Base-by-base conservation (phyloP, 1,140 invertebrate genomes). In the Magallana ariakensis region DNA sequence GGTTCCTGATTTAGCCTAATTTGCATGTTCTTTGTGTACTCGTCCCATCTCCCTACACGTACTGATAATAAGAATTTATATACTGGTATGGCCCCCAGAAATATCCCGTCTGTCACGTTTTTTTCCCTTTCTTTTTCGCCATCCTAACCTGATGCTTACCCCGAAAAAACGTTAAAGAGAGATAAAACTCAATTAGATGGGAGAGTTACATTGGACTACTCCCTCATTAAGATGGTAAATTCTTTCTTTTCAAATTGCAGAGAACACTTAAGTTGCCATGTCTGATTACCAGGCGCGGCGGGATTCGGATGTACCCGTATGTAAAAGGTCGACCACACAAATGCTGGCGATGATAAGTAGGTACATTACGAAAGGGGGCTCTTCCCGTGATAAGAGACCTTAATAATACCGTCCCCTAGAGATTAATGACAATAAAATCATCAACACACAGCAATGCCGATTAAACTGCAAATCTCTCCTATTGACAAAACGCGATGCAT, bases 271-370 rank as follows among this genome's bases (percentile, higher is more conserved):
- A 75, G 26, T 75, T 75, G 66, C 66, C 66, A 75, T 19, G 9
- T 9, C 66, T 75, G 66, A 75, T 75, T 75, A 26, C 22, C 66
- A 75, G 66, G 66, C 66, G 66, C 66, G 66, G 66, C 66, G 10
- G 22, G 66, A 22, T 26, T 75, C 3, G 22, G 66, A 10, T 75
- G 66, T 75, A 75, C 66, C 66, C 66, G 66, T 75, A 75, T 75
- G 66, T 75, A 75, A 75, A 75, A 75, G 66, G 66, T 75, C 66
- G 66, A 75, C 66, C 66, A 75, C 66, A 75, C 66, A 75, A 75
- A 75, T 75, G 15, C 66, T 75, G 66, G 9, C 22, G 66, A 22
- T 26, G 66, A 26, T 75, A 75, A 75, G 66, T 75, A 75, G 22
- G 66, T 26, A 75, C 22, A 75, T 26, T 75, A 26, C 11, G 22